Evolutionary conservation across 2,113 vertebrate genomes (phyloP).

Genomic region (Boleophthalmus pectinirostris): DNA sequence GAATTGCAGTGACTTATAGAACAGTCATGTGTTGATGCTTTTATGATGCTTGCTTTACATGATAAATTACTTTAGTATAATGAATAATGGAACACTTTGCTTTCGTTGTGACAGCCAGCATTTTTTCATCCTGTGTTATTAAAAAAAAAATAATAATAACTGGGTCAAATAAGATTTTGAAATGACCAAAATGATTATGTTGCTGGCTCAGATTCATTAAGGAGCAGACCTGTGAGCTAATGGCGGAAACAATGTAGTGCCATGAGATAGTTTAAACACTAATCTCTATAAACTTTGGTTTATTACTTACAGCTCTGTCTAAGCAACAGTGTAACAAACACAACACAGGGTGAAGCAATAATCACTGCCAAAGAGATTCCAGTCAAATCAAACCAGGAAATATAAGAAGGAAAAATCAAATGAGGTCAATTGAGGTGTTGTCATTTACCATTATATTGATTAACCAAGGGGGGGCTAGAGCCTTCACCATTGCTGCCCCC

Average conservation of each 20-base stretch:
- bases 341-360: background rate
- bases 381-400: slow-evolving; percentile 21
- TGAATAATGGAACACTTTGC: background rate
- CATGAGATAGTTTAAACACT: background rate
- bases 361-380: slow-evolving; percentile 21
- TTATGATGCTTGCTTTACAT: too few relatives aligned
- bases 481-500: too few relatives aligned
- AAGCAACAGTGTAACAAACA: slow-evolving; percentile 10
- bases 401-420: background rate
- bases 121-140: background rate
- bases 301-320: slow-evolving; percentile 33
- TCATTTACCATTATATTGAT: background rate
- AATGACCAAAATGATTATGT: background rate
- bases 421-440: slow-evolving; percentile 6
- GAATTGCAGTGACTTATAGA: too few relatives aligned
- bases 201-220: background rate
- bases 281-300: slow-evolving; percentile 69
- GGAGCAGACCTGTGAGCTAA: too few relatives aligned
- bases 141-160: too few relatives aligned
- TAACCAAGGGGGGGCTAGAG: background rate
- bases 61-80: too few relatives aligned
- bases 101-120: background rate
- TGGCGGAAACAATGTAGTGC: background rate
- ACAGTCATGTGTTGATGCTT: too few relatives aligned
- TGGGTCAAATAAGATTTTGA: too few relatives aligned